A percentile compares a stretch with the other conserved stretches of the same genome.
phyloP scores from a whole-genome alignment of 37 sponge, comb jelly and placozoan genomes.

The Aplysina aerophoba region DNA sequence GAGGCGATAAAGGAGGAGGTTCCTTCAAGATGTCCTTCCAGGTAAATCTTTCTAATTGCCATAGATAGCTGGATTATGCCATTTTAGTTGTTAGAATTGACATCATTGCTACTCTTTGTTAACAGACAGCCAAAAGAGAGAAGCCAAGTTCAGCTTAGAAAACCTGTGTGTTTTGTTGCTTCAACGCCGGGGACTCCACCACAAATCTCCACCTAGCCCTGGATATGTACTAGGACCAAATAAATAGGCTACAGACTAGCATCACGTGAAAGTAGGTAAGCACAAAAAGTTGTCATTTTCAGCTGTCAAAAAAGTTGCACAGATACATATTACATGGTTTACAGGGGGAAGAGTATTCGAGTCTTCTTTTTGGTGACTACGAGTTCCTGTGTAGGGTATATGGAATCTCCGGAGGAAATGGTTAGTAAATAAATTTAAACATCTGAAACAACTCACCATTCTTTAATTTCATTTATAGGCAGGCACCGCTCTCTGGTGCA shows the following conservation, averaged over 20 bases:
- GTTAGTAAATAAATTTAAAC: constrained; percentile 16
- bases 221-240: constrained; percentile 34
- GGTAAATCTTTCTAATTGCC: too few species aligned
- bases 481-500: constrained; percentile 61
- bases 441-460: background rate
- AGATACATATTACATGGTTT: too few species aligned
- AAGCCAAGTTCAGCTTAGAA: constrained; percentile 43
- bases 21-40: too few species aligned
- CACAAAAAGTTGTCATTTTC: too few species aligned
- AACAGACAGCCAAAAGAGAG: constrained; percentile 39
- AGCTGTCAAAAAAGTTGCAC: too few species aligned
- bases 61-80: too few species aligned
- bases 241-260: constrained; percentile 14
- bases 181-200: constrained; percentile 38
- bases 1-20: too few species aligned
- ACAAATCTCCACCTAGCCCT: constrained; percentile 47
- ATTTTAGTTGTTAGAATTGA: too few species aligned
- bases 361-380: constrained; percentile 57
- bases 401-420: constrained; percentile 56
- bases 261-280: constrained; percentile 38
- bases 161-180: constrained; percentile 22
- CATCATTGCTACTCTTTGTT: background rate
- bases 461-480: constrained; percentile 5
- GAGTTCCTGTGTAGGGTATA: constrained; percentile 52
- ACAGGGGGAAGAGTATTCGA: background rate